Conservation (phyloP, 1,140 invertebrate species). For the Drosophila ananassae region DNA sequence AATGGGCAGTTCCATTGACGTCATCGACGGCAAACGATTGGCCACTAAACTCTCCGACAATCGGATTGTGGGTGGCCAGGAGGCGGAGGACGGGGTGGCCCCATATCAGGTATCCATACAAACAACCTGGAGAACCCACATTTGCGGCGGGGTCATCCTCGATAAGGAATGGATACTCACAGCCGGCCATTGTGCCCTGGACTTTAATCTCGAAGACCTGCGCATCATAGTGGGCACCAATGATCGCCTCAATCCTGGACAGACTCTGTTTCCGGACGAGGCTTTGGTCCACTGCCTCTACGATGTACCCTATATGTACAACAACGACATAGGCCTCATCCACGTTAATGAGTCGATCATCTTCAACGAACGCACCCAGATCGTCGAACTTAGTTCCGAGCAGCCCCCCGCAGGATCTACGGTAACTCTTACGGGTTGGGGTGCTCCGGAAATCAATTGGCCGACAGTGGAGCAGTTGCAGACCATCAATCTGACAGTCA, state of each 20-base stretch:
- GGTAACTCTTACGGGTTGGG: conserved; percentile 84
- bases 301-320: conserved; percentile 59
- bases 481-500: conserved; percentile 62
- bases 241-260: conserved; percentile 51
- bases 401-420: conserved; percentile 57
- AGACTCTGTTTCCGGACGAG: conserved; percentile 37
- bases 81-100: conserved; percentile 79
- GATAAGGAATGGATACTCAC: conserved; percentile 80
- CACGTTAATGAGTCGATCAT: conserved; percentile 83
- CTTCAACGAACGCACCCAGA: conserved; percentile 84
- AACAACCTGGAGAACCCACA: conserved; percentile 64
- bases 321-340: conserved; percentile 85
- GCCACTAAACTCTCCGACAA: conserved; percentile 47
- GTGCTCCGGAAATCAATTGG: conserved; percentile 40
- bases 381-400: conserved; percentile 57
- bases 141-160: conserved; percentile 83
- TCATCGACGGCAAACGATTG: conserved; percentile 58
- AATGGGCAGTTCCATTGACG: conserved; percentile 67
- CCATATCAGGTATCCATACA: conserved; percentile 84
- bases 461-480: conserved; percentile 46
- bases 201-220: conserved; percentile 49
- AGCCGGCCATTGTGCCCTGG: conserved; percentile 83
- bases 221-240: conserved; percentile 73
- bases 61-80: conserved; percentile 81
- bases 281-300: conserved; percentile 67